Base-by-base conservation (phyloP, 2,888 invertebrate genomes). In the Schizaphis graminum region DNA sequence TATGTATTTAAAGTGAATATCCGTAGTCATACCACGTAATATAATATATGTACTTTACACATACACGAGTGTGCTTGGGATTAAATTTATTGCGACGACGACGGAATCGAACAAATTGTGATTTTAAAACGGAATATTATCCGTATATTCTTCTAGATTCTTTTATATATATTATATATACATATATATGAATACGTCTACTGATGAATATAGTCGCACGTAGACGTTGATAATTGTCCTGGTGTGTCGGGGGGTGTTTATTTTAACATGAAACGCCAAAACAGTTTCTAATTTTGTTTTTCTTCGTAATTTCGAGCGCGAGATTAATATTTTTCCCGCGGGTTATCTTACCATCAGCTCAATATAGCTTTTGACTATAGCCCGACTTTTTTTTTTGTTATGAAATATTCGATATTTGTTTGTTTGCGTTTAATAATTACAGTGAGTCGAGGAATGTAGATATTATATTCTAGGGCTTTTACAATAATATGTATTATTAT, bases 31-130 rank as follows among this genome's bases (percentile, higher is more conserved):
- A 28, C 28, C 47, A 26, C 41, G 21, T 77, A 7, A 13, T 86
- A 86, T 44, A 44, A 44, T 44, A 49, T 89, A 28, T 57, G 44
- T 44, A 49, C 28, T 28, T 11, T 16, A 49, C 47, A 61, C 87
- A 87, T 16, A 26, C 35, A 11, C 57, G 85, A 85, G 56, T 24
- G 91, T n/a, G 85, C 21, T 47, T 41, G 85, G 57, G 85, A 90
- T 93, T 86, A 57, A 86, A 93, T 89, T 93, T 93, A 93, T 90
- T n/a, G 90, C 57, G 35, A 28, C 35, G 28, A 28, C 56, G 92
- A 47, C 41, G 57, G 47, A 93, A 90, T 93, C 90, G 93, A 90
- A 90, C 93, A 85, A 90, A 90, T 93, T 90, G 84, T 21, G 35
- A 49, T 49, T 93, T 85, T 90, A 41, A 93, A 56, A n/a, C 24